Base-by-base conservation (phyloP, 2,888 invertebrate species). In the Anaspis maculata region DNA sequence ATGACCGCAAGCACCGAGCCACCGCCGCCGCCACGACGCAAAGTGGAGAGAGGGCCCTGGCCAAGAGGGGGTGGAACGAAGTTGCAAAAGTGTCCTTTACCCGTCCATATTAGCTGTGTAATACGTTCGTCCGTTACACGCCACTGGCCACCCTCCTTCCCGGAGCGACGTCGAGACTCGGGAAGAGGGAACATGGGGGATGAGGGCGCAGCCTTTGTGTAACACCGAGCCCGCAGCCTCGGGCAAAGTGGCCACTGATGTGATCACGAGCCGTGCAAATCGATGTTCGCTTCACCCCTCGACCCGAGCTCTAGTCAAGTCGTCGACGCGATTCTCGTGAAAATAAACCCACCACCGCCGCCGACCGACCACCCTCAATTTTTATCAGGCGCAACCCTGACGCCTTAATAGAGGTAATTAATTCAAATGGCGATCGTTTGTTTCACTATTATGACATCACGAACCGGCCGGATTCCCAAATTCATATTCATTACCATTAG, bases 221-320 rank as follows among this genome's bases (percentile, higher is more conserved):
- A 37, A 33, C 34, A 32, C 32, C 42, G 37, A 39, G 39, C 51
- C 55, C 55, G 47, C 52, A 57, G 56, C 57, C 48, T 45, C 47
- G 45, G 60, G 56, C 50, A 57, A 59, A 61, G 60, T 60, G 59
- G 59, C 57, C 57, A 58, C 59, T 61, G 60, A 60, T 59, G 59
- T 59, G 61, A 62, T 62, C 62, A 62, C 59, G 57, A 59, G 51
- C 57, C 60, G 61, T 62, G 59, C 59, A 61, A 62, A 62, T 62
- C 61, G 62, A 62, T 62, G 62, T 62, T 59, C 59, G 58, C 51
- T 58, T 59, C 57, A 48, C 52, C 57, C 57, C 54, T 52, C 51
- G 44, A 51, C 44, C 46, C 37, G 31, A 34, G 32, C 22, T 44
- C 43, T 31, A 42, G 44, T 41, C 47, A 45, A 41, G 43, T 48